Evolutionary conservation across 2,888 invertebrate genomes (phyloP).

Genomic region (Bruchidius siliquastri): DNA sequence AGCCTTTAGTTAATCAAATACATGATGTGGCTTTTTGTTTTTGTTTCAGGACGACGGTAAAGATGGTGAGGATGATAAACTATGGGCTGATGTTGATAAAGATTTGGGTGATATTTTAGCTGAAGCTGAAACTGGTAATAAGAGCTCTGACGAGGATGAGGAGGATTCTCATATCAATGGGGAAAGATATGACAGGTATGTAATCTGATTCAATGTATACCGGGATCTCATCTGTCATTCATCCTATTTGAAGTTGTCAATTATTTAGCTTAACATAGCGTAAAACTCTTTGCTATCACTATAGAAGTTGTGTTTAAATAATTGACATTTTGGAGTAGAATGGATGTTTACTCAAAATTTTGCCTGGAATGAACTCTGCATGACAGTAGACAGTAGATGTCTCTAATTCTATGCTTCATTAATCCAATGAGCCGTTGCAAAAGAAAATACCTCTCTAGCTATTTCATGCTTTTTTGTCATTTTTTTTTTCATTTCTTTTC

Average conservation of each 20-base stretch:
- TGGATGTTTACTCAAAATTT: too few species aligned
- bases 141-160: conserved; percentile 64
- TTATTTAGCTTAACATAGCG: conserved; percentile 1
- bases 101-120: conserved; percentile 72
- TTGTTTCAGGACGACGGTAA: conserved; percentile 5
- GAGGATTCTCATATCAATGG: conserved; percentile 58
- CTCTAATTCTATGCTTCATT: too few species aligned
- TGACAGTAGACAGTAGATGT: too few species aligned
- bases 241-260: conserved; percentile 10
- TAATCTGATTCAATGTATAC: background rate
- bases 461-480: too few species aligned
- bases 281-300: conserved; percentile 4
- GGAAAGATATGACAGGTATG: conserved; percentile 46
- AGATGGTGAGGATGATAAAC: conserved; percentile 55
- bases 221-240: background rate
- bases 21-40: too few species aligned
- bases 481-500: too few species aligned
- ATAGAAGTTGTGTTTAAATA: too few species aligned
- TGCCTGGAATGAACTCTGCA: too few species aligned
- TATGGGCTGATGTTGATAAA: conserved; percentile 80
- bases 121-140: conserved; percentile 57
- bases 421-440: too few species aligned
- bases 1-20: too few species aligned
- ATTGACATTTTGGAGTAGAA: conserved; percentile 1
- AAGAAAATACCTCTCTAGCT: too few species aligned